Evolutionary conservation across 2,113 vertebrate species (phyloP).

Genomic region (Pagrus major): DNA sequence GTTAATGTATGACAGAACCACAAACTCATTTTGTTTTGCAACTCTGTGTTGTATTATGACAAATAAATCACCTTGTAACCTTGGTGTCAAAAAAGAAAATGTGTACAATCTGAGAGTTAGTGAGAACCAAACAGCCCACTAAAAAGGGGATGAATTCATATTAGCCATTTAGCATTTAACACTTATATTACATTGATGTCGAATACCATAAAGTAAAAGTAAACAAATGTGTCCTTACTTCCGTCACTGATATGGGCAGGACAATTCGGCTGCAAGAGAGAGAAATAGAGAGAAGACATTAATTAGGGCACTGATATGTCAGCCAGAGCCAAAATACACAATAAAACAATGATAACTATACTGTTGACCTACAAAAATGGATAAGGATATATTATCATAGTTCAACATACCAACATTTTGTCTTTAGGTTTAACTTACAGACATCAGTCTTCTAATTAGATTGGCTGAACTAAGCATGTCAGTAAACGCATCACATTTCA

Average conservation of each 20-base stretch:
- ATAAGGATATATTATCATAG: background rate
- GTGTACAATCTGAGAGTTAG: background rate
- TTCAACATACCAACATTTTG: background rate
- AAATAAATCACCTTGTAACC: too few relatives aligned
- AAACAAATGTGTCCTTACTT: conserved; percentile 86
- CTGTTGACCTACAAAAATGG: background rate
- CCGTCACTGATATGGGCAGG: conserved; percentile 96
- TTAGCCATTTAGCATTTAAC: background rate
- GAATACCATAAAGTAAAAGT: background rate
- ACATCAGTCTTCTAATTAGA: background rate
- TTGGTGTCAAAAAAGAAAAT: too few relatives aligned
- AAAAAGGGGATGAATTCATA: background rate
- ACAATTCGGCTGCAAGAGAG: conserved; percentile 89
- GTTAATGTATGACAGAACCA: too few relatives aligned
- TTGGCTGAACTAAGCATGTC: background rate
- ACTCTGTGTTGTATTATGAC: too few relatives aligned
- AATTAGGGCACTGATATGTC: background rate
- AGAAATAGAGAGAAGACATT: conserved; percentile 45
- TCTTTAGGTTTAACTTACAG: background rate
- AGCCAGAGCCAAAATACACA: background rate
- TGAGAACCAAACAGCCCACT: background rate
- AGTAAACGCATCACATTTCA: background rate
- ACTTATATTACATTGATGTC: background rate
- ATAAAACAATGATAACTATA: background rate
- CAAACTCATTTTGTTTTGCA: too few relatives aligned